Evolutionary conservation across 2,888 invertebrate species (phyloP).

Genomic region (Osmoderma eremita): DNA sequence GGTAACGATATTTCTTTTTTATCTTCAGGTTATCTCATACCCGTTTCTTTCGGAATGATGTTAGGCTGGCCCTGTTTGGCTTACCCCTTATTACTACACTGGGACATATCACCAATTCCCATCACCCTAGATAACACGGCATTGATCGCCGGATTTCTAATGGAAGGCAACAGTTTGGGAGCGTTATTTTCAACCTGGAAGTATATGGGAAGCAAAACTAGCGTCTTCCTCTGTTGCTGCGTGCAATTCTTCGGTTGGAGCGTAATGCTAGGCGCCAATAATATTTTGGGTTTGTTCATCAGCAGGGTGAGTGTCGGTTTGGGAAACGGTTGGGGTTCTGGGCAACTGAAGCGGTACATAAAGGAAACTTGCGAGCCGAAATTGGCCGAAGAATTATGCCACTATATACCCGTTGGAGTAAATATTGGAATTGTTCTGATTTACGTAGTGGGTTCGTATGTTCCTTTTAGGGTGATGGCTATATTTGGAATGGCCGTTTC

Average conservation of each 20-base stretch:
- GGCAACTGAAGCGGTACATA: slow-evolving; percentile 49
- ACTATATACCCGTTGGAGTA: slow-evolving; percentile 45
- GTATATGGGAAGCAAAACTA: slow-evolving; percentile 45
- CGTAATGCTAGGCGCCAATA: slow-evolving; percentile 48
- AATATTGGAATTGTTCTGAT: slow-evolving; percentile 46
- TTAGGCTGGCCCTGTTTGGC: slow-evolving; percentile 50
- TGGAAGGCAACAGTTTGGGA: slow-evolving; percentile 51
- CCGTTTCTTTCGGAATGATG: slow-evolving; percentile 50
- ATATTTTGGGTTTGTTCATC: slow-evolving; percentile 46
- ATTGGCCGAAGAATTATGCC: slow-evolving; percentile 39
- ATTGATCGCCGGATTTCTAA: slow-evolving; percentile 49
- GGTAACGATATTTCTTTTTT: slow-evolving; percentile 17
- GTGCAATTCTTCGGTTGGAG: slow-evolving; percentile 50
- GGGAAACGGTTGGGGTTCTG: slow-evolving; percentile 48
- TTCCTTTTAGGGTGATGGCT: slow-evolving; percentile 45
- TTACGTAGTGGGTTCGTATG: slow-evolving; percentile 45
- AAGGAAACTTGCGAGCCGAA: slow-evolving; percentile 47
- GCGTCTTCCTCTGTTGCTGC: slow-evolving; percentile 44
- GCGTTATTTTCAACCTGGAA: slow-evolving; percentile 46
- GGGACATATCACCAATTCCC: slow-evolving; percentile 45
- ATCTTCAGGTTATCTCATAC: slow-evolving; percentile 45
- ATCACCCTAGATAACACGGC: slow-evolving; percentile 48
- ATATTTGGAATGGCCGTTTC: slow-evolving; percentile 45
- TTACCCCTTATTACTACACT: slow-evolving; percentile 46
- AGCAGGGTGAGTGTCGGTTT: slow-evolving; percentile 48